Evolutionary conservation across 2,113 vertebrate genomes (phyloP), one percentile per base, ranked within the genome.

Genomic region (Puntigrus tetrazona): DNA sequence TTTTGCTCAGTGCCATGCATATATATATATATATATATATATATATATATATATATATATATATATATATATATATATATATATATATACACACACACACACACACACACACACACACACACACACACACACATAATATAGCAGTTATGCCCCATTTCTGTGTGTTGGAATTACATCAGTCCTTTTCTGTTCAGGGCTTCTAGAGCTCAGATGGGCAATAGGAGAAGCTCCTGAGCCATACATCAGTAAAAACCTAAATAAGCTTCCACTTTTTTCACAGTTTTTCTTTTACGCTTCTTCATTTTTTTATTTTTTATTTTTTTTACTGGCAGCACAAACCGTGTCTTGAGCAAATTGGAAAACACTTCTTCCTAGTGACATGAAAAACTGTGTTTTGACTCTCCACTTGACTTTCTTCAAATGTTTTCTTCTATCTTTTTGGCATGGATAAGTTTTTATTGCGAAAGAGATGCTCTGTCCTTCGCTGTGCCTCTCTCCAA

Each of bases 281-380:
- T 73, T 75, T 41, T 13, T 57, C 29, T 65, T 63, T 36, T 47
- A 38, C 4, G 9, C 45, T 41, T 7, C 41, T 38, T 45, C 3
- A 2, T 3, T 45, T 13, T 16, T 45, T 4, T 5, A 36, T n/a
- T 22, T 1, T 1, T 3, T 67, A 14, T 27, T 63, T 47, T 85
- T n/a, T 10, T 1, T 41, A 36, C 65, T 86, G 85, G 88, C 86
- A 80, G 85, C 61, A 89, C 82, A 78, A 73, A 72, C 14, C 85
- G 84, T 88, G 73, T 88, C 52, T 75, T 76, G 65, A 80, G 52
- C 70, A 14, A 86, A 47, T 47, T 76, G 45, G 31, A 86, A 85
- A 85, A 83, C 82, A 61, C 38, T 25, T 7, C 7, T 82, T 79
- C 31, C 72, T 47, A 34, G 47, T 27, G 36, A 27, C 70, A 14